Percentiles rank a stretch among this genome's conserved stretches.
Evolutionary conservation across 2,113 vertebrate species (phyloP).

Genomic region (Cricetomys ansorgei): DNA sequence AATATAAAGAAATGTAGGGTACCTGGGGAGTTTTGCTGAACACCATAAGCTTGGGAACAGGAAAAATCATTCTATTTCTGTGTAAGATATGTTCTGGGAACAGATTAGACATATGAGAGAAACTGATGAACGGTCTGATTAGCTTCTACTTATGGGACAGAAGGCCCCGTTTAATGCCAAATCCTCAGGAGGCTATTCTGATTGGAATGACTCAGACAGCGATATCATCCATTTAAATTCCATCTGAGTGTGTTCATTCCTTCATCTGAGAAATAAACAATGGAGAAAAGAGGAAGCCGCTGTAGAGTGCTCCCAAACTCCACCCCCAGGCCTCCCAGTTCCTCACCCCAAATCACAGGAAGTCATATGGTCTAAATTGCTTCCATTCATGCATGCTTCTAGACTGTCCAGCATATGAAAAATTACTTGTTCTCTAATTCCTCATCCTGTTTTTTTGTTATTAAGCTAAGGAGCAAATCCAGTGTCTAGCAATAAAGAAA

Average conservation of each 20-base stretch:
- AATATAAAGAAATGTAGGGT: background rate
- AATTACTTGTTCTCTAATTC: conserved; percentile 17
- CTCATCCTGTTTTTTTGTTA: conserved; percentile 19
- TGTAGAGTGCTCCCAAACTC: too few species aligned
- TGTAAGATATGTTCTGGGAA: background rate
- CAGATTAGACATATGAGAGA: conserved; percentile 1
- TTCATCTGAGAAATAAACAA: conserved; percentile 62
- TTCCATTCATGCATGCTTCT: conserved; percentile 9
- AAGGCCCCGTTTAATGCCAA: conserved; percentile 30
- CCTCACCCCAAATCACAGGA: conserved; percentile 35
- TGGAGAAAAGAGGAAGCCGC: conserved; percentile 12
- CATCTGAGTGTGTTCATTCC: conserved; percentile 54
- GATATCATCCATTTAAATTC: conserved; percentile 61
- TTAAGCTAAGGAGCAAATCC: conserved; percentile 36
- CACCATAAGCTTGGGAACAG: background rate
- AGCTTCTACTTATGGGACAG: conserved; percentile 50
- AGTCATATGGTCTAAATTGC: conserved; percentile 25
- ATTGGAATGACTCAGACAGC: conserved; percentile 21
- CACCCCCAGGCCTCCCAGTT: background rate
- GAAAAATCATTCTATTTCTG: conserved; percentile 50
- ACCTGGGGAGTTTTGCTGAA: conserved; percentile 26
- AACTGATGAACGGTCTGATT: conserved; percentile 27
- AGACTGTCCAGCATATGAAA: conserved; percentile 37
- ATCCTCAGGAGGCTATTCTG: conserved; percentile 16
- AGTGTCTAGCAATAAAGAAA: conserved; percentile 40